Conservation (phyloP, 2,113 vertebrate species). For the Aphyosemion australe region DNA sequence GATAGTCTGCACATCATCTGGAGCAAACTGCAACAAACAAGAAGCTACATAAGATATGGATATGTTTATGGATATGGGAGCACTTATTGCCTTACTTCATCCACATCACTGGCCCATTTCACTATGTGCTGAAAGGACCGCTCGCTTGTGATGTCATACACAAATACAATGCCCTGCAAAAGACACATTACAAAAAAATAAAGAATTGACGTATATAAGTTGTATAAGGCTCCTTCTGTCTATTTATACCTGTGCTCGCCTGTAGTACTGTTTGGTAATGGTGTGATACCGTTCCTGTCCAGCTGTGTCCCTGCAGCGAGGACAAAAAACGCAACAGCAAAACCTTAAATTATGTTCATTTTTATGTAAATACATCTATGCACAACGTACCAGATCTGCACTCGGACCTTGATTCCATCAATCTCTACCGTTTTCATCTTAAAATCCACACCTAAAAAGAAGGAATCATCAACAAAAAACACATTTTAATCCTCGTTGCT, state of each 20-base stretch:
- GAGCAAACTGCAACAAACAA: slow-evolving; percentile 79
- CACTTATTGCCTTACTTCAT: slow-evolving; percentile 83
- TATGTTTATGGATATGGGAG: too few species aligned
- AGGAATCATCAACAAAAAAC: too few species aligned
- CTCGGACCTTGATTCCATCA: slow-evolving; percentile 80
- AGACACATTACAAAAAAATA: neutral
- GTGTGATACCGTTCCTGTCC: slow-evolving; percentile 97
- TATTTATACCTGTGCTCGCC: slow-evolving; percentile 86
- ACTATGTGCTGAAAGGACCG: slow-evolving; percentile 94
- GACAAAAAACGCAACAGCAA: slow-evolving; percentile 23
- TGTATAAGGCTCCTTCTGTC: neutral
- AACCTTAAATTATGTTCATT: too few species aligned
- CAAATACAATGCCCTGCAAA: slow-evolving; percentile 90
- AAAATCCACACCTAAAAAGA: slow-evolving; percentile 79
- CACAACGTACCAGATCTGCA: slow-evolving; percentile 81
- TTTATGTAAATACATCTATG: too few species aligned
- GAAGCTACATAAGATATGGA: neutral
- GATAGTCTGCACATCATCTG: slow-evolving; percentile 89
- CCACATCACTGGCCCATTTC: slow-evolving; percentile 96
- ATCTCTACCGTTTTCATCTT: slow-evolving; percentile 84
- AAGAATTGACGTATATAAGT: neutral
- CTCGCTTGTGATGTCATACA: slow-evolving; percentile 92
- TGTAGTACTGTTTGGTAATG: slow-evolving; percentile 98
- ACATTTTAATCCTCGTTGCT: too few species aligned
- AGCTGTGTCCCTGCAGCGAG: slow-evolving; percentile 89